phyloP scores from a whole-genome alignment of 2,797 vertebrate genomes.

The Tapirus indicus region DNA sequence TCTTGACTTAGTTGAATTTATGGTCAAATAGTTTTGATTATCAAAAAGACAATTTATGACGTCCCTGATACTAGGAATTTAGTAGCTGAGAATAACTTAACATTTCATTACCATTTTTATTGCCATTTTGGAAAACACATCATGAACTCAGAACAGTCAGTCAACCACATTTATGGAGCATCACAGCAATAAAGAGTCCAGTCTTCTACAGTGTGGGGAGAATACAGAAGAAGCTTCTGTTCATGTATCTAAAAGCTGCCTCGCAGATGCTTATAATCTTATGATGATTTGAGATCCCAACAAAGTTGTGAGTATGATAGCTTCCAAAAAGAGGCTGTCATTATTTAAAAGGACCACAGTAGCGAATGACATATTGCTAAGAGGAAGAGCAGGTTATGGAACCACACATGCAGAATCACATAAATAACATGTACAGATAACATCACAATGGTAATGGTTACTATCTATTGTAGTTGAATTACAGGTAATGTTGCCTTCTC shows the following conservation, averaged over 20 bases:
- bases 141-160: constrained; percentile 62
- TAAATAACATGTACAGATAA: not conserved
- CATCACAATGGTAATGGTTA: not conserved
- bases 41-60: constrained; percentile 64
- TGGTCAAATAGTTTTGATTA: constrained; percentile 67
- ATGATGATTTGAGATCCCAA: not conserved
- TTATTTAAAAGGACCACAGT: constrained; percentile 12
- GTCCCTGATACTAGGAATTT: constrained; percentile 53
- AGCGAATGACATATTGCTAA: not conserved
- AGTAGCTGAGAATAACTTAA: constrained; percentile 72
- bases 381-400: not conserved
- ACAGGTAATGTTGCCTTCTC: not conserved
- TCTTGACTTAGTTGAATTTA: constrained; percentile 55
- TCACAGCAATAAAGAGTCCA: not conserved
- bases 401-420: not conserved
- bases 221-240: not conserved
- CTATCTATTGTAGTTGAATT: not conserved
- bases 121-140: constrained; percentile 64
- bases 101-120: constrained; percentile 76
- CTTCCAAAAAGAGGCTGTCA: not conserved
- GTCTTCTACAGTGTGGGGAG: not conserved
- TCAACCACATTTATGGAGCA: not conserved
- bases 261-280: not conserved
- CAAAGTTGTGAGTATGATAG: not conserved
- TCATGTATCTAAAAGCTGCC: not conserved